Evolutionary conservation across 2,888 invertebrate species (phyloP).

Genomic region (Hirtodrosophila alboralis): DNA sequence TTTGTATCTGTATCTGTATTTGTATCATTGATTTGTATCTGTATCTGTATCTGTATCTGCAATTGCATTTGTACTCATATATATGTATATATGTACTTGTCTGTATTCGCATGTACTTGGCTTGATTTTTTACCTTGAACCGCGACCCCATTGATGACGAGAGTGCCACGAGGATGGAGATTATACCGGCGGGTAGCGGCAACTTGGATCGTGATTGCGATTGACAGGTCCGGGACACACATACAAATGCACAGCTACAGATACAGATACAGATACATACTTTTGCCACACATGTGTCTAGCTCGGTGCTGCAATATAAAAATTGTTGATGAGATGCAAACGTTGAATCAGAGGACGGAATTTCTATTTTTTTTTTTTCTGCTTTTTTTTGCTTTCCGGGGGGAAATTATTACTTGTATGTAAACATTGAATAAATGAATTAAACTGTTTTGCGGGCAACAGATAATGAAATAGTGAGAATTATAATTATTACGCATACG

Average conservation of each 20-base stretch:
- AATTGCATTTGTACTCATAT: constrained; percentile 7
- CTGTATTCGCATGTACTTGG: constrained; percentile 14
- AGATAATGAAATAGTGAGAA: constrained; percentile 8
- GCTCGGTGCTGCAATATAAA: constrained; percentile 1
- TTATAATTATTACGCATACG: constrained; percentile 42
- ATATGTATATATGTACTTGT: constrained; percentile 14
- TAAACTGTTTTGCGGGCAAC: constrained; percentile 23
- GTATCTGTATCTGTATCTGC: constrained; percentile 3
- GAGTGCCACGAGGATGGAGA: background rate
- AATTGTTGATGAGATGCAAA: constrained; percentile 2
- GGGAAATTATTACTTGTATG: background rate
- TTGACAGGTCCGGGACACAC: constrained; percentile 31
- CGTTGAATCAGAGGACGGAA: constrained; percentile 3
- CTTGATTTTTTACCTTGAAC: constrained; percentile 55
- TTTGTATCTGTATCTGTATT: constrained; percentile 8
- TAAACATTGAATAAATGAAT: constrained; percentile 33
- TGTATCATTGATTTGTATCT: constrained; percentile 7
- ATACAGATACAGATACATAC: constrained; percentile 6
- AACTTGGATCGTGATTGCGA: constrained; percentile 32
- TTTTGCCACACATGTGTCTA: constrained; percentile 9
- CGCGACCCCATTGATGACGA: constrained; percentile 48
- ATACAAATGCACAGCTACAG: constrained; percentile 14
- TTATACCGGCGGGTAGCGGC: background rate
- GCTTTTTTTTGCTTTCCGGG: background rate
- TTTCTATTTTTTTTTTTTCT: too few species aligned